Evolutionary conservation across 1,140 invertebrate genomes (phyloP), one percentile per base, ranked within the genome.

Genomic region (Saccostrea cuccullata): DNA sequence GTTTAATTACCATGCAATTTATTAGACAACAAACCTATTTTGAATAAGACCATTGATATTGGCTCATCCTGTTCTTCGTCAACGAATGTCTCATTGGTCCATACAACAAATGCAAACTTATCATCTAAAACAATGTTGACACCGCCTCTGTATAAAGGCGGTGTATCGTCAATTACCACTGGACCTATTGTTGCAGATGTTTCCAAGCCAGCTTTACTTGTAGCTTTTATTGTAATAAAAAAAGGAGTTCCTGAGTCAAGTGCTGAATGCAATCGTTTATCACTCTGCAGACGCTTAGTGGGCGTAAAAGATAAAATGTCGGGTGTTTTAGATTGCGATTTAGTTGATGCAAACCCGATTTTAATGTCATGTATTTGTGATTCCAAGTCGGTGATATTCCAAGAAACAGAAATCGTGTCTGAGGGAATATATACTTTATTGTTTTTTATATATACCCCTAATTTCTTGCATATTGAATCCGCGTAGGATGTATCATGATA

Each of bases 141-240:
- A 15, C 30, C 40, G 20, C 15, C 30, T 13, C 85, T 58, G 26
- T 87, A 85, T 0, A 70, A 26, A 6, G 91, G 91, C 5, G 91
- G 89, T 26, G 91, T 91, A 47, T 91, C 89, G 64, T 91, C 91
- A 56, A 90, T 87, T 20, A 91, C 17, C 30, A 91, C 77, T 2
- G 91, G 91, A 30, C 91, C 91, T 40, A 90, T 40, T 13, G 87
- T 70, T 15, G 87, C 55, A 15, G n/a, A 40, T 5, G 82, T 23
- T 26, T 70, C 55, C 67, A 91, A 64, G 26, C 85, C 88, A 64
- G 91, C 90, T 83, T 88, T 91, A 86, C 87, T 92, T 26, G 84
- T 55, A 0, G 84, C 89, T 67, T 86, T 89, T n/a, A 92, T 87
- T 13, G 91, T 89, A 8, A 91, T 60, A 67, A 87, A 92, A 20